phyloP scores from a whole-genome alignment of 2,888 invertebrate genomes.

The Troides aeacus region DNA sequence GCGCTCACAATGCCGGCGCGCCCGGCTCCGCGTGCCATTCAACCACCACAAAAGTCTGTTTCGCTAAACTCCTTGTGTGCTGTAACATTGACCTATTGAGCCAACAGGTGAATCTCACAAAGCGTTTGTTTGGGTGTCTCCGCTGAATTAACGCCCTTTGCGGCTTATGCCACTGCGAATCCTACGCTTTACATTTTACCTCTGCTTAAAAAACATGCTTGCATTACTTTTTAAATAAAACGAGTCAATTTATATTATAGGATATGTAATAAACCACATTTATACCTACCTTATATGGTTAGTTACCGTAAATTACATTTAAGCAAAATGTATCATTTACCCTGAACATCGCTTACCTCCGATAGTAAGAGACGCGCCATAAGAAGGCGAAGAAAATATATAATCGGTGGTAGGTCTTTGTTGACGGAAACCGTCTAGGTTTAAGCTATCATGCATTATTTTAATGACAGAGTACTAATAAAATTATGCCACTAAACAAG shows the following conservation, averaged over 20 bases:
- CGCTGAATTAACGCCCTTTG: conserved; percentile 30
- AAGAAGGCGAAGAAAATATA: too few species aligned
- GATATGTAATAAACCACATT: too few species aligned
- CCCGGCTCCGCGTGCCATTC: conserved; percentile 53
- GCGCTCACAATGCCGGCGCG: conserved; percentile 57
- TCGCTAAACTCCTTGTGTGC: conserved; percentile 43
- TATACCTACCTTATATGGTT: too few species aligned
- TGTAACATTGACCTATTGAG: conserved; percentile 70
- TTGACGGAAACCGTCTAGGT: too few species aligned
- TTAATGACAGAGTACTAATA: too few species aligned
- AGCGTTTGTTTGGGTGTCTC: conserved; percentile 34
- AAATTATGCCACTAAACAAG: too few species aligned
- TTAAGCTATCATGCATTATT: too few species aligned
- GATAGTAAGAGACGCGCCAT: too few species aligned
- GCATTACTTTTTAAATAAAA: conserved; percentile 59
- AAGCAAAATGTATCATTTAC: too few species aligned
- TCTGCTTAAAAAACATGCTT: conserved; percentile 26
- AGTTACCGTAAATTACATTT: too few species aligned
- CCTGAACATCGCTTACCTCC: too few species aligned
- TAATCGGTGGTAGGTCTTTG: too few species aligned
- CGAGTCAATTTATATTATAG: neutral
- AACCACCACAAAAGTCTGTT: conserved; percentile 73
- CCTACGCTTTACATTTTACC: conserved; percentile 17
- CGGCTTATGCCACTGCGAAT: conserved; percentile 21
- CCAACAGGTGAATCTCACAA: conserved; percentile 79